phyloP scores from a whole-genome alignment of 2,797 vertebrate genomes.

The Sebastolobus altivelis region DNA sequence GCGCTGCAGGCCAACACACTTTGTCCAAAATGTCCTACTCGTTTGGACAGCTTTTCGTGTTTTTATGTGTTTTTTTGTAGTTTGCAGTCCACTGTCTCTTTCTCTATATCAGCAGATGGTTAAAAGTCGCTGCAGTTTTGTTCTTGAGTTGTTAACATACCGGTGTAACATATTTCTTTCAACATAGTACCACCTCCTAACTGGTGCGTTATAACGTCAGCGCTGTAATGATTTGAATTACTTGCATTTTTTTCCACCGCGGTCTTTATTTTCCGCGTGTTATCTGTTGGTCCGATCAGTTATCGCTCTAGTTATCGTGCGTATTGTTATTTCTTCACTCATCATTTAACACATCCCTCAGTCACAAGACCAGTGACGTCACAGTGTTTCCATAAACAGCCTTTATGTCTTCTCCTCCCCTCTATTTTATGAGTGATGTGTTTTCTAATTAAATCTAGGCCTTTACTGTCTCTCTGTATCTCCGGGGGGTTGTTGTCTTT shows the following conservation, averaged over 20 bases:
- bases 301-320: background rate
- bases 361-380: slow-evolving; percentile 36
- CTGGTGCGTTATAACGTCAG: slow-evolving; percentile 31
- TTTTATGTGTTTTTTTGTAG: background rate
- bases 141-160: background rate
- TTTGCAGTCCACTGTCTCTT: background rate
- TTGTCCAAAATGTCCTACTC: background rate
- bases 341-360: slow-evolving; percentile 18
- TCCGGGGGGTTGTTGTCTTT: slow-evolving; percentile 6
- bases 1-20: background rate
- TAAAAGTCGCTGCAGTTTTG: background rate
- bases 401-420: background rate
- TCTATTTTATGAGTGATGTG: background rate
- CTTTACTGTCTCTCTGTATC: background rate
- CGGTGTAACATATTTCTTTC: background rate
- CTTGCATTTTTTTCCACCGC: slow-evolving; percentile 28
- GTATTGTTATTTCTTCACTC: slow-evolving; percentile 15
- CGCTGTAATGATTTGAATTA: slow-evolving; percentile 23
- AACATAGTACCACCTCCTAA: background rate
- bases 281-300: slow-evolving; percentile 34
- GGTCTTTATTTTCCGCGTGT: background rate
- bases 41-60: background rate
- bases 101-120: background rate
- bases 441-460: slow-evolving; percentile 31
- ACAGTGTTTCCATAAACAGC: slow-evolving; percentile 26